These are phyloP conservation scores for Chaetodon auriga DNA, from an alignment of 2,113 vertebrate genomes.

Conservation along the genomic window DNA sequence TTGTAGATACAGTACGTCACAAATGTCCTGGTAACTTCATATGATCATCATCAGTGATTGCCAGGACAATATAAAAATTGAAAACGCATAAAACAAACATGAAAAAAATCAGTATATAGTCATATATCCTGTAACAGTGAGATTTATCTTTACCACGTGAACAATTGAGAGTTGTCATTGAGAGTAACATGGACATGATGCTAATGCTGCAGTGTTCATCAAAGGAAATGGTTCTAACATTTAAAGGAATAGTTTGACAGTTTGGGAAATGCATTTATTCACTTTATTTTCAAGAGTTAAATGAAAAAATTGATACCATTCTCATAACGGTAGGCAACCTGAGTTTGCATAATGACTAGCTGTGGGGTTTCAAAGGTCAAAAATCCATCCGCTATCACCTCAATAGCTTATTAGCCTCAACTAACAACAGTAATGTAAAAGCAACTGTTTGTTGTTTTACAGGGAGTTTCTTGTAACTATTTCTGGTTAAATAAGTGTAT, in stretches of 20 bases:
- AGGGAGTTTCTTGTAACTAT: background rate
- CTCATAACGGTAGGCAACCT: background rate
- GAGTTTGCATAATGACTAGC: background rate
- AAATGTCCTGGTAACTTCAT: slow-evolving; percentile 25
- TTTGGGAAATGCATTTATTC: background rate
- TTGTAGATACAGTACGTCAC: slow-evolving; percentile 21
- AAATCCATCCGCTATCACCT: too few species aligned
- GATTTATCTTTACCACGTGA: background rate
- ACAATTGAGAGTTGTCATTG: background rate
- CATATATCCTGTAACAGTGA: background rate
- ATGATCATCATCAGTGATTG: slow-evolving; percentile 2
- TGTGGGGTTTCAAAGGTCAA: background rate
- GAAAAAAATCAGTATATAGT: background rate
- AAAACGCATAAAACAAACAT: background rate
- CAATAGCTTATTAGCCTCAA: background rate
- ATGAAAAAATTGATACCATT: background rate
- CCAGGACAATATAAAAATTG: background rate
- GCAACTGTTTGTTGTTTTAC: background rate
- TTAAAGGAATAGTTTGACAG: background rate
- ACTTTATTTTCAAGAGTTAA: background rate
- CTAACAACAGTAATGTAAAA: background rate
- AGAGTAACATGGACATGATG: background rate
- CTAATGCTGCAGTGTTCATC: background rate
- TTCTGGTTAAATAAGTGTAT: background rate
- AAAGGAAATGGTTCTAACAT: background rate